Evolutionary conservation across 2,888 invertebrate genomes (phyloP), one percentile per base, ranked within the genome.

Genomic region (Cephus rjabovi): DNA sequence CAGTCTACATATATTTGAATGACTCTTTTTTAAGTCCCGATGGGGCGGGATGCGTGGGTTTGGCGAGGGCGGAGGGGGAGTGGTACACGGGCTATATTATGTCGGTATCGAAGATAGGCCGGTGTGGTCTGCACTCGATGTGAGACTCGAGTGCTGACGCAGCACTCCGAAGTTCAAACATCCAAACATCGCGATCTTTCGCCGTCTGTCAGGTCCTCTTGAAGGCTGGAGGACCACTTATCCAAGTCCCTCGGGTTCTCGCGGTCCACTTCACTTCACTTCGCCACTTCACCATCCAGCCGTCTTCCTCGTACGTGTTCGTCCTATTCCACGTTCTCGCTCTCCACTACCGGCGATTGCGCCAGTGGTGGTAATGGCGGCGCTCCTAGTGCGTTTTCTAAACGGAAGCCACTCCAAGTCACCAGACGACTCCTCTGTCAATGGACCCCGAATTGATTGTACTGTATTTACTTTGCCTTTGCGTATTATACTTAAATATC

Each of bases 171-270:
- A 88, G 90, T 89, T 90, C 90, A 89, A 91, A 90, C 89, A 90
- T 90, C 90, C 90, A 90, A 91, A 91, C 91, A 90, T 89, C 88
- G 89, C 87, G 89, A 89, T 91, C 90, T 89, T 90, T 90, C 88
- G 88, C 84, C 87, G 89, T 88, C 88, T 89, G 89, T 87, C 85
- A 86, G 86, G 80, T 84, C 83, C 85, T 76, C 78, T 79, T 76
- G 76, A 73, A 81, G 79, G 79, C 84, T 89, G 84, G 86, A 90
- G 90, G 86, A 86, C 90, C 89, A 90, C 91, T 91, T 89, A 89
- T 88, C 87, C 88, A 37, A 81, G 84, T 83, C 86, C 84, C 83
- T 80, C 82, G 81, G 80, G 83, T 81, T 83, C 78, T 74, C 82
- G 79, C 82, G 79, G 77, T 82, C 71, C 71, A 71, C 71, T 71